Conservation (phyloP, 2,888 invertebrate species). For the Meta bourneti region DNA sequence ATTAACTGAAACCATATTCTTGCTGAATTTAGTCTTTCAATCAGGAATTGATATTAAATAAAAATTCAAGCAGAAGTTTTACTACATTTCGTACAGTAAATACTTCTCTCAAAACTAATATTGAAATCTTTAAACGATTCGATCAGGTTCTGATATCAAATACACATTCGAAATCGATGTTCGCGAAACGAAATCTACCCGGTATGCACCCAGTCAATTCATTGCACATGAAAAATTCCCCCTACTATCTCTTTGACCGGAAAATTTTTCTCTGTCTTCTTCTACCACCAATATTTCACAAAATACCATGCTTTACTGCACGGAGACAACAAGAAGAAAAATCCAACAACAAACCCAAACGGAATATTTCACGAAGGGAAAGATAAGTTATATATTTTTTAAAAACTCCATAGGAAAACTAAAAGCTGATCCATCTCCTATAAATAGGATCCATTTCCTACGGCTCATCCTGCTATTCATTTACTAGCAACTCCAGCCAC, state of each 20-base stretch:
- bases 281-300: not conserved
- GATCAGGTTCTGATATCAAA: too few species aligned
- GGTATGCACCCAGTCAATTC: not conserved
- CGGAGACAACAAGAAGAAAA: not conserved
- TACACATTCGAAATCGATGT: too few species aligned
- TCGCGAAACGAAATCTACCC: too few species aligned
- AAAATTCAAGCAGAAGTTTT: too few species aligned
- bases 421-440: not conserved
- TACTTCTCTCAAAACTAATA: too few species aligned
- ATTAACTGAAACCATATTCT: too few species aligned
- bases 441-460: conserved; percentile 10
- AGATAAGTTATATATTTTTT: not conserved
- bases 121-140: too few species aligned
- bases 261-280: not conserved
- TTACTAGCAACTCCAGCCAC: conserved; percentile 12
- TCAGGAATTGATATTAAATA: too few species aligned
- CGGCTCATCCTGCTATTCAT: conserved; percentile 18
- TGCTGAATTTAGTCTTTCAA: too few species aligned
- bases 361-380: not conserved
- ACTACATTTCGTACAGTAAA: too few species aligned
- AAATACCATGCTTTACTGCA: not conserved
- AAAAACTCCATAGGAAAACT: not conserved
- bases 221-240: not conserved
- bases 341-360: not conserved
- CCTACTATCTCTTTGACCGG: not conserved